Percentiles rank a stretch among this genome's conserved stretches.
These are phyloP conservation scores for Psittacula cyanocephala DNA, from an alignment of 2,113 vertebrate species.

Conservation along the genomic window DNA sequence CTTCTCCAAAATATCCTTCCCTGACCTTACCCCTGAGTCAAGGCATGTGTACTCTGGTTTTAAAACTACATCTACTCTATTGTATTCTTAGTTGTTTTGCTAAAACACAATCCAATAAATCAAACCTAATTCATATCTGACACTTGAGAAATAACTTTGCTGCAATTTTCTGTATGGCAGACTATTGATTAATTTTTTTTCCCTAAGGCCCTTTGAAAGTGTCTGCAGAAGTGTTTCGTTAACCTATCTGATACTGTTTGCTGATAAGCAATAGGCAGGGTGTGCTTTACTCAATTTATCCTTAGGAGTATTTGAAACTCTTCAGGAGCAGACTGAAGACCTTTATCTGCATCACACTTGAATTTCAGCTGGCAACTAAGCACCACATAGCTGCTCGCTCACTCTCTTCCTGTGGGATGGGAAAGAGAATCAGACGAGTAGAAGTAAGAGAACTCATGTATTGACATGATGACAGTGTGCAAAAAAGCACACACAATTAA, in stretches of 20 bases:
- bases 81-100: neutral
- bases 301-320: neutral
- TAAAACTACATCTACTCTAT: neutral
- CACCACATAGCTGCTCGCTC: neutral
- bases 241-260: neutral
- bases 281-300: neutral
- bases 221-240: neutral
- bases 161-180: neutral
- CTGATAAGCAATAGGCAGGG: neutral
- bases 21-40: neutral
- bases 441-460: neutral
- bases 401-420: neutral
- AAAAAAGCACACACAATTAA: neutral
- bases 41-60: neutral
- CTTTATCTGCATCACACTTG: neutral
- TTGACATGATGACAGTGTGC: neutral
- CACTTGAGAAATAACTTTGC: neutral
- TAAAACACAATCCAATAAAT: neutral
- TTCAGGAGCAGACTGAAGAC: neutral
- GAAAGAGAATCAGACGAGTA: neutral
- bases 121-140: neutral
- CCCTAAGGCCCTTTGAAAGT: neutral
- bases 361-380: neutral
- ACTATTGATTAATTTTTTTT: neutral
- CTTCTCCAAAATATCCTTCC: neutral